Conservation (phyloP, 2,888 invertebrate genomes). For the Hirtodrosophila alboralis region DNA sequence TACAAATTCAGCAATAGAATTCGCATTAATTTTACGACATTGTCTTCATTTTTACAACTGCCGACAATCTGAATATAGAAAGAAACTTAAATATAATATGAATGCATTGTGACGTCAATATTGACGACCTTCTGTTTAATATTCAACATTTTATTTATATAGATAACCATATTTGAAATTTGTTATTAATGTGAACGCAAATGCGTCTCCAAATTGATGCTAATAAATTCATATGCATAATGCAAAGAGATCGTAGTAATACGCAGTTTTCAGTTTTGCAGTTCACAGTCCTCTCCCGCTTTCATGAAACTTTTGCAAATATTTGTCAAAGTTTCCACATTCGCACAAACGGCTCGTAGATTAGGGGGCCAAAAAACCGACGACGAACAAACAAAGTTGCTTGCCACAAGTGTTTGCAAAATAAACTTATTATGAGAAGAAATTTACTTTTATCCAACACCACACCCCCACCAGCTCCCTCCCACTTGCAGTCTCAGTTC, state of each 20-base stretch:
- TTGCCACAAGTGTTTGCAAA: slow-evolving; percentile 81
- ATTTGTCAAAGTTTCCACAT: slow-evolving; percentile 82
- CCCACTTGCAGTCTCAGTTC: not conserved
- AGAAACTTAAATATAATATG: not conserved
- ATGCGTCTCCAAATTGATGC: slow-evolving; percentile 62
- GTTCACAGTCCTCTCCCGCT: slow-evolving; percentile 34
- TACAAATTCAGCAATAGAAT: no score
- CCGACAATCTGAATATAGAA: slow-evolving; percentile 3
- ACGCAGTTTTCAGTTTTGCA: slow-evolving; percentile 17
- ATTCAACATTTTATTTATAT: slow-evolving; percentile 2
- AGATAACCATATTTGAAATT: slow-evolving; percentile 23
- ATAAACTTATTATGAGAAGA: slow-evolving; percentile 80
- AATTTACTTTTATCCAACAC: slow-evolving; percentile 67
- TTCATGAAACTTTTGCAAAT: slow-evolving; percentile 69
- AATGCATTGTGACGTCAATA: slow-evolving; percentile 17
- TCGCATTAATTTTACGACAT: no score
- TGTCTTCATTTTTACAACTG: no score
- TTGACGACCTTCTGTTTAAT: slow-evolving; percentile 6
- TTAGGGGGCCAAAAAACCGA: slow-evolving; percentile 64
- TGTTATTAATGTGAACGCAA: slow-evolving; percentile 57
- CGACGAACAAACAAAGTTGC: slow-evolving; percentile 76
- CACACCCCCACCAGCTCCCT: not conserved
- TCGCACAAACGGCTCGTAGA: slow-evolving; percentile 80
- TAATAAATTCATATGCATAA: slow-evolving; percentile 78
- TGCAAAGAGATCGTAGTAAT: slow-evolving; percentile 70